phyloP scores from a whole-genome alignment of 1,140 invertebrate species.

The Apis florea region DNA sequence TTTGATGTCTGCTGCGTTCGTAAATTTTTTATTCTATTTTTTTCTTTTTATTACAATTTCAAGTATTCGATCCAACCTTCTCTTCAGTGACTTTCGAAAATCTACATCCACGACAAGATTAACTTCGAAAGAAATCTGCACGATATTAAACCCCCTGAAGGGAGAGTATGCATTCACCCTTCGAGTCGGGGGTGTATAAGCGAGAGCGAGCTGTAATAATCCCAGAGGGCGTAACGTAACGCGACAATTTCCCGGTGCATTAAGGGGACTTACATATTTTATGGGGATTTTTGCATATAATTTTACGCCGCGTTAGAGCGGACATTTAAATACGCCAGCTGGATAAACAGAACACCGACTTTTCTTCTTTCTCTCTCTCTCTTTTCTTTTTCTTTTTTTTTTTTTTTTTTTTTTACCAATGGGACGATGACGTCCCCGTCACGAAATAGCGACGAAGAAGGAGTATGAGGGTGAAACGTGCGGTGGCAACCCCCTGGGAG shows the following conservation, averaged over 20 bases:
- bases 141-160: not conserved
- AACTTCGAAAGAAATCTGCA: slow-evolving; percentile 18
- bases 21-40: no score
- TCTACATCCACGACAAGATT: not conserved
- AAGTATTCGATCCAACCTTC: not conserved
- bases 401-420: no score
- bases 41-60: no score
- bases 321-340: slow-evolving; percentile 80
- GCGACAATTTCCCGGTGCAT: slow-evolving; percentile 80
- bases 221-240: slow-evolving; percentile 73
- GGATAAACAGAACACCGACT: slow-evolving; percentile 76
- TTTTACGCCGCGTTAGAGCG: slow-evolving; percentile 80
- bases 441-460: slow-evolving; percentile 48
- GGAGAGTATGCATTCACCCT: not conserved
- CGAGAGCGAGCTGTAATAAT: slow-evolving; percentile 65
- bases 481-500: slow-evolving; percentile 46
- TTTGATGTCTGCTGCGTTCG: no score
- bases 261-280: slow-evolving; percentile 78
- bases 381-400: no score
- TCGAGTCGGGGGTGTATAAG: not conserved
- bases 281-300: slow-evolving; percentile 81
- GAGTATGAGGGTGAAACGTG: slow-evolving; percentile 31
- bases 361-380: slow-evolving; percentile 43
- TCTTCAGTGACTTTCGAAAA: no score
- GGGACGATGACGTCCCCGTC: slow-evolving; percentile 8